Percentiles rank a stretch among this genome's conserved stretches.
phyloP scores from a whole-genome alignment of 2,888 invertebrate species.

The Trimorus sp. region DNA sequence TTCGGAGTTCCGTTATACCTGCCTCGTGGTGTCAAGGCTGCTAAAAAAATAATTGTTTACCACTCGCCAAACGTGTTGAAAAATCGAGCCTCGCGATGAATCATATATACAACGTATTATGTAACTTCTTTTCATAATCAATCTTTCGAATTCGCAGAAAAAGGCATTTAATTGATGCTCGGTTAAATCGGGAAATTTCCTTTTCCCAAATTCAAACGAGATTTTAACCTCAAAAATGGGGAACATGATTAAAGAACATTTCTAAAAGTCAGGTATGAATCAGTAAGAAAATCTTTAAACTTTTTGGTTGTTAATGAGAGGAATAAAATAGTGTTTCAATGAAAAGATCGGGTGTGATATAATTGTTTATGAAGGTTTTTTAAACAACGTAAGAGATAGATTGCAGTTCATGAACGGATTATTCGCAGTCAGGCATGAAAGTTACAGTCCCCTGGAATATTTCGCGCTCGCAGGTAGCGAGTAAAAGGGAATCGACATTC shows the following conservation, averaged over 20 bases:
- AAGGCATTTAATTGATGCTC: not conserved
- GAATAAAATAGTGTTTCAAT: too few relatives aligned
- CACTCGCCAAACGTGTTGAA: constrained; percentile 14
- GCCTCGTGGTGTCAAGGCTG: too few relatives aligned
- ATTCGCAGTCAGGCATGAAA: constrained; percentile 49
- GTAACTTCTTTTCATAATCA: constrained; percentile 18
- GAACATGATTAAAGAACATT: too few relatives aligned
- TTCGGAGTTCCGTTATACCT: not conserved
- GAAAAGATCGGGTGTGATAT: too few relatives aligned
- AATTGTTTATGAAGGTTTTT: too few relatives aligned
- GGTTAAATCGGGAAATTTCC: not conserved
- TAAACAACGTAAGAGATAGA: too few relatives aligned
- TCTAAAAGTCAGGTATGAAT: too few relatives aligned
- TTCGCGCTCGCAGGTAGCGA: constrained; percentile 52
- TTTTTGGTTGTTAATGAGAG: too few relatives aligned
- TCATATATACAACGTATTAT: constrained; percentile 6
- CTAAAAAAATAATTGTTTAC: constrained; percentile 24
- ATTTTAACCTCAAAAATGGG: too few relatives aligned
- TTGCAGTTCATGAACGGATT: constrained; percentile 11
- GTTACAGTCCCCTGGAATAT: constrained; percentile 58
- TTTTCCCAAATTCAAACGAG: too few relatives aligned
- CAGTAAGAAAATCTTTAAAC: too few relatives aligned
- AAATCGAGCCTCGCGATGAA: constrained; percentile 20
- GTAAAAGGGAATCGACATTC: constrained; percentile 66
- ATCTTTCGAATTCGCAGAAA: not conserved